Evolutionary conservation across 2,888 invertebrate genomes (phyloP).

Genomic region (Mythimna pallens): DNA sequence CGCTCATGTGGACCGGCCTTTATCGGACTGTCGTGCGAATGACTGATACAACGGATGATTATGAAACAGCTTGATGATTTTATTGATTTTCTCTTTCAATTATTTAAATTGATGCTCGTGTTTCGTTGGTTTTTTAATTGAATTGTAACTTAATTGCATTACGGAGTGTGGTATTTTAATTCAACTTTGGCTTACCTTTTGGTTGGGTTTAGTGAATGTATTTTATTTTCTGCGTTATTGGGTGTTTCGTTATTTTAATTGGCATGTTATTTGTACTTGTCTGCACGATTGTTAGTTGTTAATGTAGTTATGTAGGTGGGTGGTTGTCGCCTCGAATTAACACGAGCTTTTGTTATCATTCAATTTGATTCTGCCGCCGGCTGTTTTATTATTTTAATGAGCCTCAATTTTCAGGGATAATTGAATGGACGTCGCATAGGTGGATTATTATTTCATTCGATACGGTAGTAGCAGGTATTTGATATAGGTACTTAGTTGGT

Average conservation of each 20-base stretch:
- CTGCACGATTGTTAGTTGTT: conserved; percentile 39
- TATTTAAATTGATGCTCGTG: conserved; percentile 52
- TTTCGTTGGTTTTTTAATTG: conserved; percentile 57
- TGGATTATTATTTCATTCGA: conserved; percentile 86
- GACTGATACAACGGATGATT: conserved; percentile 61
- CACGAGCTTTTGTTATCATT: conserved; percentile 89
- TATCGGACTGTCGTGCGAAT: conserved; percentile 71
- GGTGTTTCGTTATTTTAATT: conserved; percentile 14
- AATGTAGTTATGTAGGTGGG: conserved; percentile 50
- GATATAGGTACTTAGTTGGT: conserved; percentile 12
- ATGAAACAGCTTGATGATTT: conserved; percentile 57
- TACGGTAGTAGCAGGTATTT: conserved; percentile 60
- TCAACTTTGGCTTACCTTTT: conserved; percentile 4
- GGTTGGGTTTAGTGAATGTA: neutral
- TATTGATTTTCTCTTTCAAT: conserved; percentile 54
- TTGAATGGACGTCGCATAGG: conserved; percentile 86
- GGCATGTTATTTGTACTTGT: conserved; percentile 16
- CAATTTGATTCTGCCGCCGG: conserved; percentile 88
- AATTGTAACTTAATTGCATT: conserved; percentile 36
- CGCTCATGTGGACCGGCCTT: conserved; percentile 75
- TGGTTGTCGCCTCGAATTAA: conserved; percentile 83
- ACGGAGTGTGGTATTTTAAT: conserved; percentile 22
- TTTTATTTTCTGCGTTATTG: conserved; percentile 6
- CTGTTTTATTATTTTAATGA: conserved; percentile 91
- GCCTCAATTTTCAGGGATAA: conserved; percentile 89